Percentiles rank a stretch among this genome's conserved stretches.
Conservation (phyloP, 2,888 invertebrate genomes). For the Lathronympha strigana region DNA sequence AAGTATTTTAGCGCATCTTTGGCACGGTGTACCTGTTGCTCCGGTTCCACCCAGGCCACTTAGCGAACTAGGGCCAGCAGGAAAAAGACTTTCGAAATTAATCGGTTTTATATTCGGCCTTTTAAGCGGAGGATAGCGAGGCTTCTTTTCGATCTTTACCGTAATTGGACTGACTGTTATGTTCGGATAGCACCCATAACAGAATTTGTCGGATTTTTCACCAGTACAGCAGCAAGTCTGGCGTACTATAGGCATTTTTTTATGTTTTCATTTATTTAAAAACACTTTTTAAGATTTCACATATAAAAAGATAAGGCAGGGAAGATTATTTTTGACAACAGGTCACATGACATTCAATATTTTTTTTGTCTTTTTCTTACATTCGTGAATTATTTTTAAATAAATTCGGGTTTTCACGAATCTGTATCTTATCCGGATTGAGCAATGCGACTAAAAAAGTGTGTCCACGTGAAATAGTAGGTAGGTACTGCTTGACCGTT, state of each 20-base stretch:
- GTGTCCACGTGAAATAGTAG: too few relatives aligned
- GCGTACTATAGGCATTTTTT: not conserved
- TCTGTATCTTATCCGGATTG: too few relatives aligned
- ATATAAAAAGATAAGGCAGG: not conserved
- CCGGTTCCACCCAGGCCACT: not conserved
- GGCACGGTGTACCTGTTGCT: not conserved
- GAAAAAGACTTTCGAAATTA: constrained; percentile 9
- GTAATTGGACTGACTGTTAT: constrained; percentile 14
- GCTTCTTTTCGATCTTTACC: constrained; percentile 14
- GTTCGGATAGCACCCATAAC: constrained; percentile 25
- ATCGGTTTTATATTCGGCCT: constrained; percentile 10
- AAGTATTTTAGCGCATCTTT: constrained; percentile 17
- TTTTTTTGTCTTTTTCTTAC: too few relatives aligned
- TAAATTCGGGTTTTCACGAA: too few relatives aligned
- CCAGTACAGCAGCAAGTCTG: not conserved
- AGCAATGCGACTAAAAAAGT: too few relatives aligned
- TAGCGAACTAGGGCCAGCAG: not conserved
- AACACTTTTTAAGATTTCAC: not conserved
- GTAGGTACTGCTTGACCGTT: too few relatives aligned
- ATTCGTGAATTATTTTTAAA: too few relatives aligned
- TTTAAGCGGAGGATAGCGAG: constrained; percentile 4
- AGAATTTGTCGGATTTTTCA: not conserved
- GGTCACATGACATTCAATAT: not conserved
- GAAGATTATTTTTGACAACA: constrained; percentile 12
- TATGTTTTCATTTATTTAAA: not conserved